Conservation (phyloP, 1,140 invertebrate genomes). For the Ostrea denselamellosa region DNA sequence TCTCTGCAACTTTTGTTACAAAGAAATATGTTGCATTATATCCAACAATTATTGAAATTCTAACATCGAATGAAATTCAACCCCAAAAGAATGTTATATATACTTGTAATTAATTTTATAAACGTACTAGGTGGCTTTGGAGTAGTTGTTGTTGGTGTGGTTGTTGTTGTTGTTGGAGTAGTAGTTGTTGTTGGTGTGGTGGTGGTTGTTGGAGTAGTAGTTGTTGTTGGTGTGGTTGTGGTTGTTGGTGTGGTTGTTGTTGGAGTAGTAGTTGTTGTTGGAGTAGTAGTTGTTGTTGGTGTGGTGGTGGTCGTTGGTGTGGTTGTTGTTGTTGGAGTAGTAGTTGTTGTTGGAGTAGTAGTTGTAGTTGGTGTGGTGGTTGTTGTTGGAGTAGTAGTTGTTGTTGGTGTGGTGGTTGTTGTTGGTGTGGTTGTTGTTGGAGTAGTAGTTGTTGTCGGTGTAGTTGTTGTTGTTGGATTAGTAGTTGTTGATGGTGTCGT, state of each 20-base stretch:
- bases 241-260: background rate
- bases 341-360: no score
- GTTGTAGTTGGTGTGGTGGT: background rate
- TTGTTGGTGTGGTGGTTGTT: background rate
- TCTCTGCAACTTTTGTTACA: no score
- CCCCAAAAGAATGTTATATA: no score
- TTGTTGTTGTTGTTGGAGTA: no score
- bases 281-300: background rate
- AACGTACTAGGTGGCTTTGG: no score
- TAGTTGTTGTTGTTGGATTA: background rate
- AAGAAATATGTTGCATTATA: no score
- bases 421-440: background rate
- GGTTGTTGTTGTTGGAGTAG: background rate
- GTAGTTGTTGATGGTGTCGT: background rate
- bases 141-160: background rate
- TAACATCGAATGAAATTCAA: no score
- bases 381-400: background rate
- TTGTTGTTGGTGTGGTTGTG: background rate
- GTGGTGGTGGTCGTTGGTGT: background rate
- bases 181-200: background rate
- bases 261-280: no score
- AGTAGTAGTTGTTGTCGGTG: no score
- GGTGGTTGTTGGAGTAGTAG: background rate
- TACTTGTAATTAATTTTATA: no score
- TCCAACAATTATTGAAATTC: no score